Percentiles rank a stretch among this genome's conserved stretches.
phyloP scores from a whole-genome alignment of 2,797 vertebrate genomes.

The Hemibagrus guttatus region DNA sequence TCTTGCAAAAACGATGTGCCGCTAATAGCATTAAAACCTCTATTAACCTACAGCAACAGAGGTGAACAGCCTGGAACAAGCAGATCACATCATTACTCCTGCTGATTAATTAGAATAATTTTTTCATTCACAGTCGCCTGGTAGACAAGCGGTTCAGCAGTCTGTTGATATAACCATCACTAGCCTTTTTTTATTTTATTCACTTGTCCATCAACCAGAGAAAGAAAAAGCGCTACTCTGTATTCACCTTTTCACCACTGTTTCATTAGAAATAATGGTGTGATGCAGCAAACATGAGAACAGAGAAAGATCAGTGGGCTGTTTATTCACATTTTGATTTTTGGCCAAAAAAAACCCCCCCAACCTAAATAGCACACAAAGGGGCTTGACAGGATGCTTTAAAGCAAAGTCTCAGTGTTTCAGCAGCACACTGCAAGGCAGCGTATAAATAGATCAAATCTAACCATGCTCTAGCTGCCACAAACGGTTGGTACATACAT shows the following conservation, averaged over 20 bases:
- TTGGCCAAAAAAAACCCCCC: background rate
- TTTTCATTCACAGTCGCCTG: background rate
- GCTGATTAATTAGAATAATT: background rate
- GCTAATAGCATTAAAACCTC: background rate
- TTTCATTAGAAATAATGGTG: background rate
- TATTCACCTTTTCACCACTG: background rate
- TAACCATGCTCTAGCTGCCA: background rate
- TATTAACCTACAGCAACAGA: background rate
- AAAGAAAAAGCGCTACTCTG: background rate
- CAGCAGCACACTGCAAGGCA: background rate
- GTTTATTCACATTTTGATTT: background rate
- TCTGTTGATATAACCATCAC: background rate
- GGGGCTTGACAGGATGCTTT: too few relatives aligned
- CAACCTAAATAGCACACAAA: background rate
- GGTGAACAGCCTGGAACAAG: background rate
- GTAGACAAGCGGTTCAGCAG: background rate
- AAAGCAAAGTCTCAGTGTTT: background rate
- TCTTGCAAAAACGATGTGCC: background rate
- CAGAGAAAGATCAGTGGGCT: background rate
- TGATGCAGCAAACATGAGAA: background rate
- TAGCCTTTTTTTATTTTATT: background rate
- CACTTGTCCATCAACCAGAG: background rate
- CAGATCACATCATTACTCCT: background rate
- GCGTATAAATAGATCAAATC: background rate
- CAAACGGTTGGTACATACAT: background rate